A percentile compares a stretch with the other conserved stretches of the same genome.
phyloP scores from a whole-genome alignment of 2,797 vertebrate genomes.

The Neosalanx taihuensis region DNA sequence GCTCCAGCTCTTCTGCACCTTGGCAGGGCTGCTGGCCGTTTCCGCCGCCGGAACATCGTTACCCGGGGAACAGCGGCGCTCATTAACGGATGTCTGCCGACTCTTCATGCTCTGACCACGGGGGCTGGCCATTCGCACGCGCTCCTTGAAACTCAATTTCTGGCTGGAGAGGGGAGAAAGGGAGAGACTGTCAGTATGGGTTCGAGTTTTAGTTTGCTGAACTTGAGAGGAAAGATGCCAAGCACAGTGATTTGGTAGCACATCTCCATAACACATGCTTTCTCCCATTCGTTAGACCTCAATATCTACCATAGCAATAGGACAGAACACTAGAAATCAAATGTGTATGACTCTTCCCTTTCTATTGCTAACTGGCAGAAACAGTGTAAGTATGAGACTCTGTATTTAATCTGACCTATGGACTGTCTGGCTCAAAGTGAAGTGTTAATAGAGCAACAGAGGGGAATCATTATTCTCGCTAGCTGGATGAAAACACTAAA shows the following conservation, averaged over 20 bases:
- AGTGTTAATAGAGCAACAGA: too few species aligned
- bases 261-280: neutral
- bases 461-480: neutral
- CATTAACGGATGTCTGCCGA: slow-evolving; percentile 86
- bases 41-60: slow-evolving; percentile 71
- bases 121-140: slow-evolving; percentile 96
- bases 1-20: slow-evolving; percentile 99
- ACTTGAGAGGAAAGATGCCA: slow-evolving; percentile 42
- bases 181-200: slow-evolving; percentile 49
- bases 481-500: neutral
- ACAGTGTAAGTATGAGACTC: neutral
- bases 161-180: slow-evolving; percentile 75
- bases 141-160: slow-evolving; percentile 97
- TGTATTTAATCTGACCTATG: neutral
- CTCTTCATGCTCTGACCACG: slow-evolving; percentile 95
- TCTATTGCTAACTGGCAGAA: neutral
- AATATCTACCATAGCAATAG: neutral
- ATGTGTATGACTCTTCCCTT: neutral
- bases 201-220: slow-evolving; percentile 33
- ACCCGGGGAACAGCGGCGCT: slow-evolving; percentile 80
- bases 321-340: neutral
- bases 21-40: slow-evolving; percentile 86
- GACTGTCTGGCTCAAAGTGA: neutral
- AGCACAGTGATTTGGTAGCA: slow-evolving; percentile 39
- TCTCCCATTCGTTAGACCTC: neutral